Evolutionary conservation across 64 coral and sea anemone genomes (phyloP).

Genomic region (Montipora capricornis): DNA sequence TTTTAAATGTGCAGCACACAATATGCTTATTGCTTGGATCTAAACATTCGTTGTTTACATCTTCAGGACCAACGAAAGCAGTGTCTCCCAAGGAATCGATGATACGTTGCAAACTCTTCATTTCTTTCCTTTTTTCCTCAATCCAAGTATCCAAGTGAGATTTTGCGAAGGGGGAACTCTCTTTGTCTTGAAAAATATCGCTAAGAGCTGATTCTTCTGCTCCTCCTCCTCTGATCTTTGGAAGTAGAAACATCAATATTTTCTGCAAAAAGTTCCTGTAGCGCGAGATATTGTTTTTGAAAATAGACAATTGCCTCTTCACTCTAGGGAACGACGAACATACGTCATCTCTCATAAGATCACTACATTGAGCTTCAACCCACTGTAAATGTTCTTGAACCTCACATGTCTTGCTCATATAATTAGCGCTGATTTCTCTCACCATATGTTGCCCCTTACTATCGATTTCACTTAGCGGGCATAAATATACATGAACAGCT

Average conservation of each 20-base stretch:
- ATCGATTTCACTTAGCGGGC: conserved; percentile 60
- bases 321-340: conserved; percentile 26
- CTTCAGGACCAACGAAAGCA: conserved; percentile 49
- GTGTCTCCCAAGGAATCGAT: conserved; percentile 6
- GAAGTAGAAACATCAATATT: conserved; percentile 12
- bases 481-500: conserved; percentile 33
- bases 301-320: background rate
- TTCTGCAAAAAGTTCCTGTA: conserved; percentile 30
- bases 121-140: conserved; percentile 18
- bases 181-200: conserved; percentile 39
- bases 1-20: conserved; percentile 55
- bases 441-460: conserved; percentile 7
- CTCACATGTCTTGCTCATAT: conserved; percentile 23
- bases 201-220: conserved; percentile 28
- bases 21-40: conserved; percentile 18
- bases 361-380: conserved; percentile 14
- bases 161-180: conserved; percentile 48
- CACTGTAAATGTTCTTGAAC: conserved; percentile 15
- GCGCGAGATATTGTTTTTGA: background rate
- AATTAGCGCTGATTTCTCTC: conserved; percentile 43
- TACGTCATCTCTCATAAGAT: conserved; percentile 24
- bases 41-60: conserved; percentile 44
- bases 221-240: conserved; percentile 35
- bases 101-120: conserved; percentile 38
- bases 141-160: conserved; percentile 29